These are phyloP conservation scores for Chrysomela aeneicollis DNA, from an alignment of 2,888 invertebrate species.

Conservation along the genomic window DNA sequence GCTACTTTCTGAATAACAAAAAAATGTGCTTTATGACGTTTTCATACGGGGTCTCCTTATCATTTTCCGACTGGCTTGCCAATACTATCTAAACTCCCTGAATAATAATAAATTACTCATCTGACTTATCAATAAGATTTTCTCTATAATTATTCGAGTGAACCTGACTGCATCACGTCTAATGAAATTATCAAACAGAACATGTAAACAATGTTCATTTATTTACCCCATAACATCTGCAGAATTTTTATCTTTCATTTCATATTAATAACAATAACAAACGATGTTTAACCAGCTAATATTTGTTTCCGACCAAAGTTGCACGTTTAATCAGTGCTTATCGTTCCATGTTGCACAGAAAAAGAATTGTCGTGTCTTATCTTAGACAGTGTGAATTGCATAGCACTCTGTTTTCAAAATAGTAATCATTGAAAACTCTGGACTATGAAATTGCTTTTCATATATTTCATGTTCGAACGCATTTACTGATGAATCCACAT, in stretches of 20 bases:
- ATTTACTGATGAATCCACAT: background rate
- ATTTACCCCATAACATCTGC: conserved; percentile 1
- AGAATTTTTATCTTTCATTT: conserved; percentile 8
- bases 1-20: no score
- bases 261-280: conserved; percentile 13
- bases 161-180: no score
- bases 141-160: no score
- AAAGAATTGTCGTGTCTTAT: conserved; percentile 16
- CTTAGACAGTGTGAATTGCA: background rate
- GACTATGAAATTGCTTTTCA: background rate
- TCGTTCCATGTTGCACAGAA: conserved; percentile 6
- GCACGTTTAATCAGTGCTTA: conserved; percentile 18
- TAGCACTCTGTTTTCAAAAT: background rate
- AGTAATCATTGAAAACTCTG: background rate
- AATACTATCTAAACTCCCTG: no score
- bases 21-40: no score
- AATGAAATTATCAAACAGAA: background rate
- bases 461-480: background rate
- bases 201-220: conserved; percentile 15
- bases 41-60: no score
- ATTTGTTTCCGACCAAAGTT: conserved; percentile 13
- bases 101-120: no score
- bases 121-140: no score
- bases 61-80: no score
- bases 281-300: conserved; percentile 11